Evolutionary conservation across 2,888 invertebrate species (phyloP), one percentile per base, ranked within the genome.

Genomic region (Congeria kusceri): DNA sequence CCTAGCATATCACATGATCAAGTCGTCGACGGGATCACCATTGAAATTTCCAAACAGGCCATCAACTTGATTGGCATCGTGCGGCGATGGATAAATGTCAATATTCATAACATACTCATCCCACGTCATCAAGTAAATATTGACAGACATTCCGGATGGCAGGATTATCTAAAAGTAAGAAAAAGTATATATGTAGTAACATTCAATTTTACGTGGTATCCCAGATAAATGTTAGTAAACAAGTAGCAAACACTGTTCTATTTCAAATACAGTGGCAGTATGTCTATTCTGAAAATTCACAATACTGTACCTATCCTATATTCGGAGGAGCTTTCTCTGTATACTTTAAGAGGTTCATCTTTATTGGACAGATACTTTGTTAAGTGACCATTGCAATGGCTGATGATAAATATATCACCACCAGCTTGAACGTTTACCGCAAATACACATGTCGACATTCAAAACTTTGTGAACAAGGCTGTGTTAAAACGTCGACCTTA

Each of bases 331-430:
- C 25, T 62, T 49, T 49, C 20, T 47, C 27, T 25, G 29, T 74
- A 74, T 18, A 74, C 74, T 56, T 28, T 61, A 1, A 74, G 39
- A 13, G 66, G 46, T 5, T 56, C 63, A 56, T 76, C 76, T 13
- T 49, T 65, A 7, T 57, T 18, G 25, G 76, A 66, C n/a, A 76
- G 46, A 29, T 32, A 76, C 0, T 29, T 32, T 1, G 70, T 66
- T 18, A 29, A 15, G 29, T 77, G 77, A 20, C 77, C 77, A 20
- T 32, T 49, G 46, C 77, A 77, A 56, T 71, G 77, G 57, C 71
- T 56, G 18, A 77, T 71, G 3, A 71, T 63, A 46, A 67, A 77
- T 4, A 77, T 66, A 11, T 77, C 77, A 3, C 67, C 71, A 25
- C 77, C 77, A 23, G 71, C 65, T 25, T 70, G 39, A 3, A 77